Evolutionary conservation across 30 jellyfish, hydroid and myxozoan genomes (phyloP).

Genomic region (Cassiopea xamachana): DNA sequence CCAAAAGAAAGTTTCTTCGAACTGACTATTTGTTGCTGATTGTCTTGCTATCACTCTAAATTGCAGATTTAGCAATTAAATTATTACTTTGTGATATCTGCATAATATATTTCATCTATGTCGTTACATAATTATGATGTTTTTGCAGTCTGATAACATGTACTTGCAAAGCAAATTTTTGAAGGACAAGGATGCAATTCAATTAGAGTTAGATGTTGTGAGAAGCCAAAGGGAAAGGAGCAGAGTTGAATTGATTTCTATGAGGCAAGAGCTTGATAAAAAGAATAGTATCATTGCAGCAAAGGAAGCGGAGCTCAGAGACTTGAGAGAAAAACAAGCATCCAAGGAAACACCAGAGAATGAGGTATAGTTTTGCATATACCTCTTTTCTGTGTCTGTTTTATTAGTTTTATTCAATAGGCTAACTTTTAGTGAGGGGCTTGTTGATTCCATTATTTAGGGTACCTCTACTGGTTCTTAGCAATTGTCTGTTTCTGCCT

Average conservation of each 20-base stretch:
- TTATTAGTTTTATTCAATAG: background rate
- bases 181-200: background rate
- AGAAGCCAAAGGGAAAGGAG: conserved; percentile 14
- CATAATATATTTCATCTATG: background rate
- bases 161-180: background rate
- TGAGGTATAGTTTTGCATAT: background rate
- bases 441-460: background rate
- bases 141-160: background rate
- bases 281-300: background rate
- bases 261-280: conserved; percentile 1
- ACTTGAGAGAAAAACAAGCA: background rate
- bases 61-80: no score
- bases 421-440: background rate
- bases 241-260: background rate
- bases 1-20: no score
- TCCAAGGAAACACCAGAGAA: background rate
- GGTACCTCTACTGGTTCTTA: background rate
- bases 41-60: no score
- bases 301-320: background rate
- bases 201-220: conserved; percentile 7
- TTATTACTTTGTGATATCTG: background rate
- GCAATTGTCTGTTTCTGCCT: no score
- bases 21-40: no score
- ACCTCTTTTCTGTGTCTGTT: no score
- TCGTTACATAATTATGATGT: background rate